Conservation (phyloP, 2,888 invertebrate species). For the Thysanoteuthis rhombus region DNA sequence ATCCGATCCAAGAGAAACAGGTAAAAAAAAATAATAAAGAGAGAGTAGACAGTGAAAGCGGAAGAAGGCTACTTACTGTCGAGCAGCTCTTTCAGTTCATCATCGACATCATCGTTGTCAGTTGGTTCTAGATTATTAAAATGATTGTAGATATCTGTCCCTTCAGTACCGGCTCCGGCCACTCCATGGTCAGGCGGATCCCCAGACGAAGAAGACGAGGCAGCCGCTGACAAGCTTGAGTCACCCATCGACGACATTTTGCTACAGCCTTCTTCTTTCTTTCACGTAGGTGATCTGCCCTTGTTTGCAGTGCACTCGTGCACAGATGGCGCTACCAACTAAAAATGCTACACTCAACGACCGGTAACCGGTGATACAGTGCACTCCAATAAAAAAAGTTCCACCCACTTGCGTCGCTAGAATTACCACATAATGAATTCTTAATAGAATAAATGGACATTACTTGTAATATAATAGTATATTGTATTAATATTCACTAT, state of each 20-base stretch:
- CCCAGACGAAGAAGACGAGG: background rate
- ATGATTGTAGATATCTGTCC: slow-evolving; percentile 12
- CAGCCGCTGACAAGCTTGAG: background rate
- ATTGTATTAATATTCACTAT: no score
- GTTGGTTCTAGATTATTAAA: background rate
- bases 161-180: background rate
- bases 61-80: slow-evolving; percentile 20
- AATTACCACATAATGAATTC: no score
- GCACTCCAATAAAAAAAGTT: background rate
- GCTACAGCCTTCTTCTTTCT: background rate
- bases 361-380: background rate
- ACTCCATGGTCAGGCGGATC: background rate
- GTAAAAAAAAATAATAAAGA: background rate
- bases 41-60: no score
- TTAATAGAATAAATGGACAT: no score
- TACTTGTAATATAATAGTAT: no score
- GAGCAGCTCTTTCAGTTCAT: slow-evolving; percentile 27
- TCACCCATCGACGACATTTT: slow-evolving; percentile 12
- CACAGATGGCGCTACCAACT: background rate
- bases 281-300: background rate
- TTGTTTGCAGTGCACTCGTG: background rate
- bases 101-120: slow-evolving; percentile 29
- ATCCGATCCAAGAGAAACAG: no score
- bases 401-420: background rate
- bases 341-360: background rate